These are phyloP conservation scores for Cinclus mexicanus DNA, from an alignment of 2,113 vertebrate species.

Conservation along the genomic window DNA sequence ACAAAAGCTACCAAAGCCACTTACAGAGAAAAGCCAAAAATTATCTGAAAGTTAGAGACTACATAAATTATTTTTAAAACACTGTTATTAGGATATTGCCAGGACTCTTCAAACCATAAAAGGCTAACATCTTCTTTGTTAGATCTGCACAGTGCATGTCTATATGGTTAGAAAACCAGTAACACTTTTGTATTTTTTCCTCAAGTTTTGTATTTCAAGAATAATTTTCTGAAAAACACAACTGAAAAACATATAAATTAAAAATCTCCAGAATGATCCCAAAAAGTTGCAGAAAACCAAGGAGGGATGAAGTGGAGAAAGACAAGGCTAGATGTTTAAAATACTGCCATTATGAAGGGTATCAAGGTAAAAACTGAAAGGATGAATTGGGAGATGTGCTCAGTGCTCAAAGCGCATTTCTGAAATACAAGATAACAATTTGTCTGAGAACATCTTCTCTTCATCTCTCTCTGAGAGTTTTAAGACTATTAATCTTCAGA, in stretches of 20 bases:
- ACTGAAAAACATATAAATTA: background rate
- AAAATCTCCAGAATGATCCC: background rate
- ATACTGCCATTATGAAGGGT: slow-evolving; percentile 25
- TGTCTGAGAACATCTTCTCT: slow-evolving; percentile 54
- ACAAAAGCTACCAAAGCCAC: slow-evolving; percentile 5
- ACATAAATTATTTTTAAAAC: background rate
- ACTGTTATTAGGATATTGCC: background rate
- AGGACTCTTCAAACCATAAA: background rate
- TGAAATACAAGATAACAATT: slow-evolving; percentile 57
- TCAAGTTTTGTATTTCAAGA: background rate
- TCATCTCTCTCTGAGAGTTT: slow-evolving; percentile 44
- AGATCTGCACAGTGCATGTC: background rate
- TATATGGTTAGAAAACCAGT: background rate
- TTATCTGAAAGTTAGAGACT: background rate
- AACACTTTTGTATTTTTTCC: background rate
- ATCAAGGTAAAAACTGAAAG: slow-evolving; percentile 46
- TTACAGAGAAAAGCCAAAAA: background rate
- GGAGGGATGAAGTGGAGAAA: background rate
- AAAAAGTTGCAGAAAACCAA: background rate
- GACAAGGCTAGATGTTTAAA: slow-evolving; percentile 13
- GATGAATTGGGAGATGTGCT: background rate
- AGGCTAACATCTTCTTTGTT: background rate
- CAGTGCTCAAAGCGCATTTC: slow-evolving; percentile 41
- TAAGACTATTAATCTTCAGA: slow-evolving; percentile 68
- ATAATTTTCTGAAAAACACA: background rate